Evolutionary conservation across 2,113 vertebrate genomes (phyloP), one percentile per base, ranked within the genome.

Genomic region (Macroglossus sobrinus): DNA sequence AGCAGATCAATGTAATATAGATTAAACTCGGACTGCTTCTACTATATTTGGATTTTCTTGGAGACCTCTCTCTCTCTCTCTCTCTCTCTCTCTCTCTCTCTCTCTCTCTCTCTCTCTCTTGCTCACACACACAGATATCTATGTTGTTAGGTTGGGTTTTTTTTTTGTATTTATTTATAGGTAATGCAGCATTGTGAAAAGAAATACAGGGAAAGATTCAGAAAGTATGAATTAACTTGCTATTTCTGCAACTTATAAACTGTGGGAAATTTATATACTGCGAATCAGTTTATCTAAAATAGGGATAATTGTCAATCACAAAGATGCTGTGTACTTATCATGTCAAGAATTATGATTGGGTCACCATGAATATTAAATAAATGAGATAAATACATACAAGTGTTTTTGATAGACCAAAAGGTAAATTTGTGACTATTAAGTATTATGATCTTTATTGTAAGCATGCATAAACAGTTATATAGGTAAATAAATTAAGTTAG

Each of bases 221-320:
- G 61, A 87, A 57, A 47, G 38, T 33, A 38, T 50, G 55, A 84
- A 40, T 57, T 85, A 75, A 92, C 68, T 19, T 76, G 9, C n/a
- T 55, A 6, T 55, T 84, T 90, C 43, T 64, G 11, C 35, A 18
- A 35, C 64, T 84, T 78, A 75, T n/a, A 72, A 78, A 61, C 40
- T 40, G 10, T 38, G 45, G 40, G 30, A 50, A 35, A 50, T 14
- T 76, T 91, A 63, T 0, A 63, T 28, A 68, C 7, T 57, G 50
- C 84, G 26, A 84, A 40, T 84, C 86, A 50, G 21, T 33, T 61
- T 72, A 87, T 68, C 45, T 72, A 89, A 82, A 89, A 95, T 53
- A 53, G 40, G 15, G 5, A 15, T 66, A 66, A n/a, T 76, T 80
- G 63, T 30, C 57, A 10, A 85, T 47, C 26, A 55, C 74, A 68